Percentiles rank a stretch among this genome's conserved stretches.
Conservation (phyloP, 2,797 vertebrate genomes). For the Anomalospiza imberbis region DNA sequence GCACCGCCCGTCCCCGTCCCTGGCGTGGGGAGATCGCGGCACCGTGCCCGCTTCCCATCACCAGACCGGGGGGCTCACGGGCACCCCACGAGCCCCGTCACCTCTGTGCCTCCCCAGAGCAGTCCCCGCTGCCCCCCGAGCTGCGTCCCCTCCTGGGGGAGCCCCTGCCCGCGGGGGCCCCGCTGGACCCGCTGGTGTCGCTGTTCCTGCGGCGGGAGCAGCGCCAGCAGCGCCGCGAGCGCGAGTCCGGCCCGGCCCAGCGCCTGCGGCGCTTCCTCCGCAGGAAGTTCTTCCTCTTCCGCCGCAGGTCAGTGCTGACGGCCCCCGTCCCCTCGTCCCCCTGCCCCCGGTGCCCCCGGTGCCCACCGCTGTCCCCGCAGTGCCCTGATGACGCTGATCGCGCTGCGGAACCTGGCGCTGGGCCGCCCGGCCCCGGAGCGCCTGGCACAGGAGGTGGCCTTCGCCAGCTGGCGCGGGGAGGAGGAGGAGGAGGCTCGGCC, state of each 20-base stretch:
- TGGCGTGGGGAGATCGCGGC: neutral
- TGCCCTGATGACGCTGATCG: slow-evolving; percentile 88
- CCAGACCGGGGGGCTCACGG: too few relatives aligned
- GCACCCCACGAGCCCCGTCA: too few relatives aligned
- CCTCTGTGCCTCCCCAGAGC: neutral
- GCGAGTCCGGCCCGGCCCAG: slow-evolving; percentile 74
- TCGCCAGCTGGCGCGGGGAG: slow-evolving; percentile 78
- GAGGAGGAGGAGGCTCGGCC: slow-evolving; percentile 59
- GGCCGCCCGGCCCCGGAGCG: slow-evolving; percentile 87
- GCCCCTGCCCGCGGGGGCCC: slow-evolving; percentile 66
- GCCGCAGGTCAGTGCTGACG: slow-evolving; percentile 78
- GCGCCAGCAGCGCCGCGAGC: slow-evolving; percentile 80
- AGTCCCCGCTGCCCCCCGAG: slow-evolving; percentile 68
- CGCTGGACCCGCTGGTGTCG: slow-evolving; percentile 82
- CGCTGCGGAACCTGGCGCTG: slow-evolving; percentile 84
- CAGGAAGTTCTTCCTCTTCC: slow-evolving; percentile 86
- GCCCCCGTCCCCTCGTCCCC: neutral
- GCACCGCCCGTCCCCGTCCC: neutral
- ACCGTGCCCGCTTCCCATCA: neutral
- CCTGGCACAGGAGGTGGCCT: slow-evolving; percentile 84
- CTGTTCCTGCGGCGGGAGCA: slow-evolving; percentile 85
- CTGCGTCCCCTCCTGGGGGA: slow-evolving; percentile 84
- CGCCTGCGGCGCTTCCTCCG: slow-evolving; percentile 78
- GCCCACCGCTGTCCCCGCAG: slow-evolving; percentile 47
- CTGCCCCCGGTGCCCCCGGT: neutral